Conservation (phyloP, 2,888 invertebrate species). For the Electrophaes corylata region DNA sequence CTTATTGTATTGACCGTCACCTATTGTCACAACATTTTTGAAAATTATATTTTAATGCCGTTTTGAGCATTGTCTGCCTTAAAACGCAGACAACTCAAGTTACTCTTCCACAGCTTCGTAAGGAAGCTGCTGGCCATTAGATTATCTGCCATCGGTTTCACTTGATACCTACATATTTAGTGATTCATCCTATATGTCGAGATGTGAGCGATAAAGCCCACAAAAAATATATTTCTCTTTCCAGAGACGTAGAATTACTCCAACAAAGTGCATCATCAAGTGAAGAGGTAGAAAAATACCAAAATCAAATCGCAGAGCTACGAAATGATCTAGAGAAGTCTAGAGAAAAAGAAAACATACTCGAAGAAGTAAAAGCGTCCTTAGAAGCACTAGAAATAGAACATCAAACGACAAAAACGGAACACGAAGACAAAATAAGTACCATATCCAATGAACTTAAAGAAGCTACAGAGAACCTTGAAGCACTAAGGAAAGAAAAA, state of each 20-base stretch:
- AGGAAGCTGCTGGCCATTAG: no score
- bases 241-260: conserved; percentile 74
- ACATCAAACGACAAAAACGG: conserved; percentile 69
- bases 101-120: no score
- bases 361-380: conserved; percentile 71
- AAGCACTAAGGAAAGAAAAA: conserved; percentile 63
- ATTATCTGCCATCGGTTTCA: no score
- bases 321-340: conserved; percentile 77
- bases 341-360: conserved; percentile 82
- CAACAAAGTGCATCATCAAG: conserved; percentile 77
- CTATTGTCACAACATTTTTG: no score
- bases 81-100: no score
- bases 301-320: conserved; percentile 67
- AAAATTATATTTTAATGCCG: no score
- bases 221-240: conserved; percentile 12
- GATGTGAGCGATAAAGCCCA: background rate
- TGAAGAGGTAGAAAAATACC: conserved; percentile 77
- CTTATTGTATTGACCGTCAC: no score
- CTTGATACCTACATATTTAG: no score
- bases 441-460: conserved; percentile 65
- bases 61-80: no score
- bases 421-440: conserved; percentile 70
- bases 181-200: no score
- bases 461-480: conserved; percentile 67
- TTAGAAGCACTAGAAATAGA: conserved; percentile 76